These are phyloP conservation scores for Oceanites oceanicus DNA, from an alignment of 2,113 vertebrate genomes.

Conservation along the genomic window DNA sequence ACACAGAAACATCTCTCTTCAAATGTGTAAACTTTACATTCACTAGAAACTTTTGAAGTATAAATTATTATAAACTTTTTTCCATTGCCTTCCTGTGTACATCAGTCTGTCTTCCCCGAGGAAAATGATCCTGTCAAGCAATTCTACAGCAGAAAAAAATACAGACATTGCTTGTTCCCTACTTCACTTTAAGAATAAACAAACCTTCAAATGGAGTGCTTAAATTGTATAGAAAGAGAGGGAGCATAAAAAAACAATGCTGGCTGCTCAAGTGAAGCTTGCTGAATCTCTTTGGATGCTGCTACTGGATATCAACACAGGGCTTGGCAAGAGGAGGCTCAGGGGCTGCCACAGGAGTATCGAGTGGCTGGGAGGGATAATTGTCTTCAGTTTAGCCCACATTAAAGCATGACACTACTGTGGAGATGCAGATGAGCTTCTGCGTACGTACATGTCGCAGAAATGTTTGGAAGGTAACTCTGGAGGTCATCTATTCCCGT, in stretches of 20 bases:
- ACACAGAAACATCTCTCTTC: background rate
- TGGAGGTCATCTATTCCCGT: background rate
- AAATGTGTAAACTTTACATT: background rate
- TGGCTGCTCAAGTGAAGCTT: background rate
- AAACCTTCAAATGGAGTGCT: background rate
- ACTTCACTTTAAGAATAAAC: background rate
- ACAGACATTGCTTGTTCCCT: background rate
- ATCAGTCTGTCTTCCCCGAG: background rate
- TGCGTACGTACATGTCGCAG: accelerated
- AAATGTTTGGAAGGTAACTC: background rate
- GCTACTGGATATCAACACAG: background rate
- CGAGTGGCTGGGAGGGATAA: background rate
- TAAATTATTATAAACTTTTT: background rate
- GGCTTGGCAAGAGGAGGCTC: background rate
- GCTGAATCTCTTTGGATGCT: background rate
- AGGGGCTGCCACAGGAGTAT: background rate
- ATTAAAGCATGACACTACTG: background rate
- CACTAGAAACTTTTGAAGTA: background rate
- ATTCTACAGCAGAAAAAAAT: background rate
- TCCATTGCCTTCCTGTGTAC: background rate
- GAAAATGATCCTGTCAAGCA: background rate
- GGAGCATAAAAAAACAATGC: background rate
- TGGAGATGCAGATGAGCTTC: background rate
- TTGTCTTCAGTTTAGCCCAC: background rate
- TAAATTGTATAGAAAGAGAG: background rate